Evolutionary conservation across 2,888 invertebrate genomes (phyloP), one percentile per base, ranked within the genome.

Genomic region (Cyclophora punctaria): DNA sequence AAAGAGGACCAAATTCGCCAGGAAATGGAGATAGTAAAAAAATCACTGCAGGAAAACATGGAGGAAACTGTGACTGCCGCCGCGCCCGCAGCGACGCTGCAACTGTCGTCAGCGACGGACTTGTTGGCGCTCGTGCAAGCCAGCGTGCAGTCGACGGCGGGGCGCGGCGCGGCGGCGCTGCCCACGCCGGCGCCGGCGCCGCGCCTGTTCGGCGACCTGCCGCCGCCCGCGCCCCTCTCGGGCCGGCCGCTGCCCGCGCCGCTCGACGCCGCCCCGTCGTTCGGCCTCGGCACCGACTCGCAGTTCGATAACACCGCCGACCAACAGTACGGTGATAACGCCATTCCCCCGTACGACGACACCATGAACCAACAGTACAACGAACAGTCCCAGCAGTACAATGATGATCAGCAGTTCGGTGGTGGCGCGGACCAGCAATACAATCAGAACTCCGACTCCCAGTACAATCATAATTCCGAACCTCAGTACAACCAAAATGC

Each of bases 1-100:
- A 92, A 90, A 58, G 92, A 92, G 53, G 90, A 90, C 62, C 85
- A 89, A 64, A 78, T 86, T 42, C 88, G 91, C 7, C 90, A 90
- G 64, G 90, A 90, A 56, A 90, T 91, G 75, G 89, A 90, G 67
- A 87, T 91, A 49, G 87, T 90, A 4, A 84, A 76, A 65, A 86
- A 88, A 58, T 83, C 89, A 7, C 62, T 89, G 5, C 77, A 83
- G 52, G 83, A 81, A 56, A 55, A 70, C 0, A 78, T 79, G 55
- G 55, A 63, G n/a, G 56, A 58, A 3, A 3, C 33, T 5, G 33
- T 20, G 33, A 44, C 20, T 4, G 55, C 59, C 3, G 50, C 52
- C 3, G 47, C 61, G 33, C 48, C 54, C 37, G 5, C 37, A 5
- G 5, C 37, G 37, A 37, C 67, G 0, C 68, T 67, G 41, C 74